Evolutionary conservation across 2,888 invertebrate genomes (phyloP).

Genomic region (Ophioninae sp.): DNA sequence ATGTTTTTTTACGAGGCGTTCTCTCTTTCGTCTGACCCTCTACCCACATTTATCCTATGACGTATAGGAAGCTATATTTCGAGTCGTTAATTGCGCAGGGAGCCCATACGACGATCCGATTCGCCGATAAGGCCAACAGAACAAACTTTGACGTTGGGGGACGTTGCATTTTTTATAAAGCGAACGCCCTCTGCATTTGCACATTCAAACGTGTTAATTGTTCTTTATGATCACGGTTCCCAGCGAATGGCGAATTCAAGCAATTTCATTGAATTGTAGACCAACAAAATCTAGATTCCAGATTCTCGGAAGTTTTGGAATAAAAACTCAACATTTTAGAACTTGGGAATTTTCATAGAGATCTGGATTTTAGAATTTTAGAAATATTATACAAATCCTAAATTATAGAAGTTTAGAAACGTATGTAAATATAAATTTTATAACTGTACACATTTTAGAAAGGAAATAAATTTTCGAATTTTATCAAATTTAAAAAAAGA

Average conservation of each 20-base stretch:
- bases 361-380: no score
- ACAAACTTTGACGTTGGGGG: conserved; percentile 43
- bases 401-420: no score
- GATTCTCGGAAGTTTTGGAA: no score
- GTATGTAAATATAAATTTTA: no score
- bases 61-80: conserved; percentile 56
- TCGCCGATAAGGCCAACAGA: conserved; percentile 29
- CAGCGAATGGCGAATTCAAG: neutral
- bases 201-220: conserved; percentile 22
- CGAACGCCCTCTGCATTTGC: conserved; percentile 43
- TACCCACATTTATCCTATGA: conserved; percentile 54
- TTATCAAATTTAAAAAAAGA: no score
- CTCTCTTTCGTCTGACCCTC: conserved; percentile 36
- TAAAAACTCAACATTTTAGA: no score
- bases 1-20: conserved; percentile 65
- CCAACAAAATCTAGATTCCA: no score
- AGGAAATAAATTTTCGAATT: no score
- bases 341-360: no score
- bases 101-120: conserved; percentile 55
- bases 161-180: conserved; percentile 60
- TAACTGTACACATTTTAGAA: no score
- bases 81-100: conserved; percentile 57
- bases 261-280: no score
- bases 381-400: no score
- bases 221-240: neutral